A percentile compares a stretch with the other conserved stretches of the same genome.
Evolutionary conservation across 2,888 invertebrate genomes (phyloP).

Genomic region (Mylabris sibirica): DNA sequence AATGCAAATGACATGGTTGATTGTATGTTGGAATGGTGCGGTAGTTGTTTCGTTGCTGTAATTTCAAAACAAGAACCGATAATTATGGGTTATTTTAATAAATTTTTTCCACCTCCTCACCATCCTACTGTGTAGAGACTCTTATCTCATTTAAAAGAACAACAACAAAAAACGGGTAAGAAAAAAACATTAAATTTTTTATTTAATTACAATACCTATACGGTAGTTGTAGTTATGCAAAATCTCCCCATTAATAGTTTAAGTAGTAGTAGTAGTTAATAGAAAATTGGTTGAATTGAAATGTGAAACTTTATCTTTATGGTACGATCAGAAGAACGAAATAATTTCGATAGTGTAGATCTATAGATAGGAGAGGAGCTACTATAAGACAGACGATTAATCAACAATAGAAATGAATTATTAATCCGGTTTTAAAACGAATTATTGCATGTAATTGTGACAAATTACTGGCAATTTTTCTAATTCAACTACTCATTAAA

Average conservation of each 20-base stretch:
- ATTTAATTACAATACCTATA: neutral
- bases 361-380: neutral
- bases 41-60: constrained; percentile 9
- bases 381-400: constrained; percentile 2
- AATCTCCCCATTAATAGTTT: neutral
- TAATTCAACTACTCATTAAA: constrained; percentile 11
- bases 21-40: constrained; percentile 9
- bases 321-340: neutral
- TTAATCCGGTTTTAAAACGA: neutral
- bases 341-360: neutral
- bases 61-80: constrained; percentile 8
- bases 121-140: no score
- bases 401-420: constrained; percentile 15
- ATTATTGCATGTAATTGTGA: constrained; percentile 19
- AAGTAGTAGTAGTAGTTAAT: neutral
- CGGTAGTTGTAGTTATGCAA: neutral
- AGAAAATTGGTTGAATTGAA: neutral
- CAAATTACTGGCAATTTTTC: constrained; percentile 13
- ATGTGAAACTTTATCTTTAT: neutral
- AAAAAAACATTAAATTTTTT: neutral
- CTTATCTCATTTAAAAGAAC: neutral
- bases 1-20: constrained; percentile 16
- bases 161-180: no score
- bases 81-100: constrained; percentile 6
- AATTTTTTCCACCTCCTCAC: neutral